Evolutionary conservation across 2,113 vertebrate genomes (phyloP).

Genomic region (Scartelaos histophorus): DNA sequence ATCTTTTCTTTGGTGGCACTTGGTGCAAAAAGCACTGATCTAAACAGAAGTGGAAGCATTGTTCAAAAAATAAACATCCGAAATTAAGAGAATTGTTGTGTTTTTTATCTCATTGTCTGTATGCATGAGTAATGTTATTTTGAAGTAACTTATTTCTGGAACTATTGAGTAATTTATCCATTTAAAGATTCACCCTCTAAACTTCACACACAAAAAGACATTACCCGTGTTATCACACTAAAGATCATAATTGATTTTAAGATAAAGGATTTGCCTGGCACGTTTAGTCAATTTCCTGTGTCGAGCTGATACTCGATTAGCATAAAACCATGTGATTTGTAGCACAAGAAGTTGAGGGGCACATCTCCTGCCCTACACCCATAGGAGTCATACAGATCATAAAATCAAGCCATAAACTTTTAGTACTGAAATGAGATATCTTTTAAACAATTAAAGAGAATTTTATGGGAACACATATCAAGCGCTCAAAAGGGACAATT

Average conservation of each 20-base stretch:
- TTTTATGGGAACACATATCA: conserved; percentile 9
- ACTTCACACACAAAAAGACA: neutral
- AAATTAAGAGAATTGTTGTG: no score
- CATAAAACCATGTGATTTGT: neutral
- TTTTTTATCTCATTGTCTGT: no score
- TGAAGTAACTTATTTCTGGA: no score
- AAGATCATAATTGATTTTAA: neutral
- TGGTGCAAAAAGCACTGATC: no score
- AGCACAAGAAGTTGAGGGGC: neutral
- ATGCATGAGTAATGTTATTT: no score
- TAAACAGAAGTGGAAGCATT: neutral
- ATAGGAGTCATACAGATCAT: neutral
- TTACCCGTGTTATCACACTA: neutral
- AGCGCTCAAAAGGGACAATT: conserved; percentile 5
- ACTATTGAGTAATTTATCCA: no score
- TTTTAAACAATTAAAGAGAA: conserved; percentile 6
- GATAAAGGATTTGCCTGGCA: neutral
- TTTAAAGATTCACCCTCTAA: neutral
- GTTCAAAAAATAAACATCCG: neutral
- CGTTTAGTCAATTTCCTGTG: no score
- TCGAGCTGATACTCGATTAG: neutral
- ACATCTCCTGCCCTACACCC: neutral
- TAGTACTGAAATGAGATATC: conserved; percentile 10
- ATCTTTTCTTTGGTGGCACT: no score
- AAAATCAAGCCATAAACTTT: conserved; percentile 8